Conservation (phyloP, 2,113 vertebrate genomes). For the Spea bombifrons region DNA sequence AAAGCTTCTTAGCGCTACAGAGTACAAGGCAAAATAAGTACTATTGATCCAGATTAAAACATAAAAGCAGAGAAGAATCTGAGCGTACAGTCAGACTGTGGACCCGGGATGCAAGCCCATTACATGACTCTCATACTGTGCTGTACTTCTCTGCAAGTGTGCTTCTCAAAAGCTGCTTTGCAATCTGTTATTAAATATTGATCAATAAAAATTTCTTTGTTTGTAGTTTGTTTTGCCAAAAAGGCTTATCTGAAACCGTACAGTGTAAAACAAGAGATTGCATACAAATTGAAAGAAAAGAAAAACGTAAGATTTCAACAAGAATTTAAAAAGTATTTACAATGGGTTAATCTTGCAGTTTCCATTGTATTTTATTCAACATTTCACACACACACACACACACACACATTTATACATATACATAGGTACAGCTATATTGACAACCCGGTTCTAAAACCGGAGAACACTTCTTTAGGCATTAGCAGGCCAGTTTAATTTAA, state of each 20-base stretch:
- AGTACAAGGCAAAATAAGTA: constrained; percentile 12
- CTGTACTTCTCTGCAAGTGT: constrained; percentile 14
- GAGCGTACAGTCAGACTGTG: neutral
- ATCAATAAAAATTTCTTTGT: constrained; percentile 23
- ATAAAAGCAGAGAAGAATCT: constrained; percentile 11
- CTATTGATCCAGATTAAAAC: constrained; percentile 37
- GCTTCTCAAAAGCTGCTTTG: neutral
- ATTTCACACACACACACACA: too few relatives aligned
- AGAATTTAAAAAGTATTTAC: too few relatives aligned
- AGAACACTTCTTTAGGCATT: too few relatives aligned
- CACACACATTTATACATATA: too few relatives aligned
- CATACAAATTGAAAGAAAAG: too few relatives aligned
- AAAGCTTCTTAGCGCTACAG: neutral
- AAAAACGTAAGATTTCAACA: too few relatives aligned
- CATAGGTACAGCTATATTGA: too few relatives aligned
- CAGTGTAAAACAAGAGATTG: too few relatives aligned
- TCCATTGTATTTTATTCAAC: too few relatives aligned
- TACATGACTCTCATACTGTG: constrained; percentile 13
- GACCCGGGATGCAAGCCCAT: constrained; percentile 5
- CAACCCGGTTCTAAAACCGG: too few relatives aligned
- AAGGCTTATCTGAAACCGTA: neutral
- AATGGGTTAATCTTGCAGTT: too few relatives aligned
- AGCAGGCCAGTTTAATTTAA: too few relatives aligned
- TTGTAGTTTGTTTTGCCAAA: constrained; percentile 7
- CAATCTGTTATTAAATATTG: constrained; percentile 11